These are phyloP conservation scores for Margaritifera margaritifera DNA, from an alignment of 2,888 invertebrate genomes.

Conservation along the genomic window DNA sequence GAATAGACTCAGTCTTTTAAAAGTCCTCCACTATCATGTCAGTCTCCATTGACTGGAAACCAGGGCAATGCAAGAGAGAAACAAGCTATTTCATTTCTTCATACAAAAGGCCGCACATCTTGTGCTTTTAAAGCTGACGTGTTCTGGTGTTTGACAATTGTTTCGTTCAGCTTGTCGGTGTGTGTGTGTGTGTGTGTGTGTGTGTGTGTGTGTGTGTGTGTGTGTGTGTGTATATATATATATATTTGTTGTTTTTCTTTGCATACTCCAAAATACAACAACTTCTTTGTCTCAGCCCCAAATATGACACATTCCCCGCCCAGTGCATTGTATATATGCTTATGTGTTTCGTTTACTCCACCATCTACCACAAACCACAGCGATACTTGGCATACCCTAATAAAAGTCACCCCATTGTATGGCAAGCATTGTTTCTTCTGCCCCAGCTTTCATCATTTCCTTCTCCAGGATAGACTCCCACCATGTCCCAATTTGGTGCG, in stretches of 20 bases:
- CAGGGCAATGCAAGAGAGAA: conserved; percentile 17
- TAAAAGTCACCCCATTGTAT: conserved; percentile 13
- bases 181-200: too few relatives aligned
- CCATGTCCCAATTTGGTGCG: too few relatives aligned
- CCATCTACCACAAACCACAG: conserved; percentile 23
- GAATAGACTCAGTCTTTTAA: conserved; percentile 11
- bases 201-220: too few relatives aligned
- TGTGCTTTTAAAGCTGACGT: conserved; percentile 23
- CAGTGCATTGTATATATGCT: conserved; percentile 26
- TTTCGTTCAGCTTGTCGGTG: not conserved
- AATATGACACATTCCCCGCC: conserved; percentile 22
- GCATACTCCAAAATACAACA: conserved; percentile 18
- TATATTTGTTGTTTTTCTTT: conserved; percentile 13
- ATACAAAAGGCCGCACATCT: too few relatives aligned
- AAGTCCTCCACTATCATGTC: conserved; percentile 32
- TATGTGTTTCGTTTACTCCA: conserved; percentile 26
- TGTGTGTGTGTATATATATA: too few relatives aligned
- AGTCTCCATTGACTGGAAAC: conserved; percentile 29
- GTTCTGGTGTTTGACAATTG: conserved; percentile 7
- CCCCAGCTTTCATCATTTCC: not conserved
- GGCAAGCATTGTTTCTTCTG: conserved; percentile 19
- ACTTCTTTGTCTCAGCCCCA: conserved; percentile 15
- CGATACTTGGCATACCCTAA: conserved; percentile 23
- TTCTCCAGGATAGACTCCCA: too few relatives aligned
- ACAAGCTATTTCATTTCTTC: too few relatives aligned